Percentiles rank a stretch among this genome's conserved stretches.
Evolutionary conservation across 2,797 vertebrate species (phyloP).

Genomic region (Ctenosaura bakeri): DNA sequence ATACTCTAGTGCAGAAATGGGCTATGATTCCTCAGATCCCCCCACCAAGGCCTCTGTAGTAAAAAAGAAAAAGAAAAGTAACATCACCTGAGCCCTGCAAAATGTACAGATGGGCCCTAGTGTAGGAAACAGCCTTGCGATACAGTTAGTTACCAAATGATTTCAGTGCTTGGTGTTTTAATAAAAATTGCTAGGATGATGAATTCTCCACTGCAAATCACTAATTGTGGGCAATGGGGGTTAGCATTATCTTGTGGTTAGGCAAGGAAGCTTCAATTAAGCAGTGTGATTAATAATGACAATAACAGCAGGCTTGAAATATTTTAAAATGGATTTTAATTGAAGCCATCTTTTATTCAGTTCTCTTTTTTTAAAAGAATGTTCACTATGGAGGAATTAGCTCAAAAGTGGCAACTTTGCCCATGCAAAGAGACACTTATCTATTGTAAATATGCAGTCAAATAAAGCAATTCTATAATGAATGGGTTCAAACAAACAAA

Average conservation of each 20-base stretch:
- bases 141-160: not conserved
- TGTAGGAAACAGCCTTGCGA: not conserved
- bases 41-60: too few relatives aligned
- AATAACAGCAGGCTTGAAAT: conserved; percentile 5
- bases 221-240: not conserved
- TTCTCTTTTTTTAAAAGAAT: not conserved
- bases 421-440: not conserved
- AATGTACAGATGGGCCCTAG: not conserved
- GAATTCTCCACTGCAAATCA: not conserved
- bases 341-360: not conserved
- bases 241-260: not conserved
- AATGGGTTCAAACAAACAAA: not conserved
- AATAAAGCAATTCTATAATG: not conserved
- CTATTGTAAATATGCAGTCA: not conserved
- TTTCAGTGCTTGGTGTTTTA: conserved; percentile 9
- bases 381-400: not conserved
- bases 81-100: not conserved
- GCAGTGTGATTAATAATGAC: conserved; percentile 4
- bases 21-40: too few relatives aligned
- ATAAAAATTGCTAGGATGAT: not conserved
- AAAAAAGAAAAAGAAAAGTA: too few relatives aligned
- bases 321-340: conserved; percentile 8
- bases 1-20: too few relatives aligned
- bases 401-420: not conserved
- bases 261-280: not conserved